phyloP scores from a whole-genome alignment of 2,113 vertebrate genomes.

The Fulica atra region DNA sequence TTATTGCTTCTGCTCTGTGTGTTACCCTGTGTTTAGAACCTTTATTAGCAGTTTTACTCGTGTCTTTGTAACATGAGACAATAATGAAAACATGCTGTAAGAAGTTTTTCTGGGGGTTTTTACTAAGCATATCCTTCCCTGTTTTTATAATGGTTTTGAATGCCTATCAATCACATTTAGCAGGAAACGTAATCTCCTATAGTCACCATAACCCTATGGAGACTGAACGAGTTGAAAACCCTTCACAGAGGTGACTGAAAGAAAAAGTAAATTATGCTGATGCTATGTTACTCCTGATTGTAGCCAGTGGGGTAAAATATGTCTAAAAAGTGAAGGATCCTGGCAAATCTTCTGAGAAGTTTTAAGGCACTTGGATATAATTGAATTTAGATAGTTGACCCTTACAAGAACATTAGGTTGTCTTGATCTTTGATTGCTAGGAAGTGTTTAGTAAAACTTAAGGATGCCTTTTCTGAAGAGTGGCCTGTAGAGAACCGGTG shows the following conservation, averaged over 20 bases:
- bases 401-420: background rate
- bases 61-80: background rate
- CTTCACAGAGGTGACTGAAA: background rate
- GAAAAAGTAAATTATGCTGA: background rate
- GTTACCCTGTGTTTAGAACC: background rate
- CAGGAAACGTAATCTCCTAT: background rate
- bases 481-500: background rate
- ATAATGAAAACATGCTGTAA: background rate
- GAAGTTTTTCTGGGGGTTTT: background rate
- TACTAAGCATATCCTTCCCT: background rate
- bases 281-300: background rate
- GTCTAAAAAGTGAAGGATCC: background rate
- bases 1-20: background rate
- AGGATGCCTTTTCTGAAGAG: background rate
- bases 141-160: background rate
- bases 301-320: background rate
- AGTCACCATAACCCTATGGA: background rate
- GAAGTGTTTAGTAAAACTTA: background rate
- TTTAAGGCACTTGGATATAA: background rate
- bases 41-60: background rate
- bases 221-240: background rate
- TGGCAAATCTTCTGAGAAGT: background rate
- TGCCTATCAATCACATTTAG: conserved; percentile 1
- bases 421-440: background rate
- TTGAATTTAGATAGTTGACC: background rate